Evolutionary conservation across 2,888 invertebrate genomes (phyloP), one percentile per base, ranked within the genome.

Genomic region (Nomada lathburiana): DNA sequence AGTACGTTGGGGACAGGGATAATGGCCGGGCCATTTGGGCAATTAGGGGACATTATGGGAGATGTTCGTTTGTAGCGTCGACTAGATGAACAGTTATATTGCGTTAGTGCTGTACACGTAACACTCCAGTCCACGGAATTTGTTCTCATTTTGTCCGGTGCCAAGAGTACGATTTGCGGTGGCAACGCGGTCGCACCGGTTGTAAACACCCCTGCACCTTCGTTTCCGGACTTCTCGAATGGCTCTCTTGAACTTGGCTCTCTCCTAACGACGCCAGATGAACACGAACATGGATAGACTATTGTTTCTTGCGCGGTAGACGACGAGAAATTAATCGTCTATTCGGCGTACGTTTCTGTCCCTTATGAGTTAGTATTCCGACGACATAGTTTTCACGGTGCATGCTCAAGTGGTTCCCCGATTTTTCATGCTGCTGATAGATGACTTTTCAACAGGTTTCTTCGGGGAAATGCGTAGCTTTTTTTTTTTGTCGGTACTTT

Each of bases 11-110:
- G 20, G 68, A n/a, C 50, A 20, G 20, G n/a, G 59, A 74, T 84
- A 82, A 86, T 80, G 63, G 47, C 20, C 10, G 23, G 0, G 44
- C n/a, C 67, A 59, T 80, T 68, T 62, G n/a, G 26, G 60, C 73
- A 77, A 85, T 85, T 77, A 76, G 68, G 16, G 23, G 59, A 50
- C 47, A 52, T 64, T 23, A 76, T 82, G 79, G 64, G 36, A 10
- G 47, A 42, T 26, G 36, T 59, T 44, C 67, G 47, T 64, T 67
- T 76, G 64, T 62, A 50, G n/a, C 0, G 70, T 52, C 52, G 60
- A 36, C 60, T 50, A 64, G 64, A 82, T 29, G 71, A 82, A 82
- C 80, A 69, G 79, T 82, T 87, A 82, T 84, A 75, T 55, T 64
- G 57, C 67, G n/a, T 29, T 63, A 13, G 50, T 70, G 50, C 18